Evolutionary conservation across 2,888 invertebrate genomes (phyloP).

Genomic region (Drosophila quasianomalipes): DNA sequence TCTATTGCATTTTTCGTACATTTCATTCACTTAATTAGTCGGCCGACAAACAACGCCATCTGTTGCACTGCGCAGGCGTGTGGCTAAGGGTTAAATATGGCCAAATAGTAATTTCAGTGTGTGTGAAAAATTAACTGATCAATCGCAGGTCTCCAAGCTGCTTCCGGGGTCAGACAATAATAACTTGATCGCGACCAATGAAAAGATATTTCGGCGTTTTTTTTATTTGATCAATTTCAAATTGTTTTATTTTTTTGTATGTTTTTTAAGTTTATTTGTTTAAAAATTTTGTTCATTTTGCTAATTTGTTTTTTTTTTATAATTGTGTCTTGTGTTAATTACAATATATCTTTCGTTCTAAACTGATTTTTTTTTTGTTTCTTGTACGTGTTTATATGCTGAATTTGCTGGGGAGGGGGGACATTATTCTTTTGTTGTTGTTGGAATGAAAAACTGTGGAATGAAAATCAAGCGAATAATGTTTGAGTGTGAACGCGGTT

Average conservation of each 20-base stretch:
- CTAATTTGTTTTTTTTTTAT: constrained; percentile 72
- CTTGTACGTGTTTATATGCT: constrained; percentile 58
- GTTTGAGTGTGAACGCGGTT: constrained; percentile 21
- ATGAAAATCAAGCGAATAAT: constrained; percentile 45
- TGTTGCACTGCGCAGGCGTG: constrained; percentile 41
- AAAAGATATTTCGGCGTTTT: constrained; percentile 24
- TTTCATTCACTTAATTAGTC: constrained; percentile 63
- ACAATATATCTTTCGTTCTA: constrained; percentile 77
- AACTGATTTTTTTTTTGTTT: constrained; percentile 57
- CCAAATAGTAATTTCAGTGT: constrained; percentile 1
- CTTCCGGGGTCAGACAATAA: constrained; percentile 4
- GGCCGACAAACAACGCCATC: constrained; percentile 25
- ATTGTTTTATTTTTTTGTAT: constrained; percentile 50
- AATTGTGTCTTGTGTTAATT: constrained; percentile 76
- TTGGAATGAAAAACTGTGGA: constrained; percentile 45
- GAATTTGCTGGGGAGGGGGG: constrained; percentile 49
- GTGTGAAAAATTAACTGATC: constrained; percentile 23
- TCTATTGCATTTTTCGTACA: constrained; percentile 42
- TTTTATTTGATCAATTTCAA: constrained; percentile 72
- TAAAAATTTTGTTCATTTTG: constrained; percentile 81
- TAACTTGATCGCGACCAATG: not conserved
- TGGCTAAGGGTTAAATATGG: constrained; percentile 37
- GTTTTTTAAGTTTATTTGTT: constrained; percentile 78
- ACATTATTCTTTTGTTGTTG: constrained; percentile 10
- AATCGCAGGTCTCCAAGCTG: constrained; percentile 17